Conservation (phyloP, 2,113 vertebrate species). For the Xenus cinereus region DNA sequence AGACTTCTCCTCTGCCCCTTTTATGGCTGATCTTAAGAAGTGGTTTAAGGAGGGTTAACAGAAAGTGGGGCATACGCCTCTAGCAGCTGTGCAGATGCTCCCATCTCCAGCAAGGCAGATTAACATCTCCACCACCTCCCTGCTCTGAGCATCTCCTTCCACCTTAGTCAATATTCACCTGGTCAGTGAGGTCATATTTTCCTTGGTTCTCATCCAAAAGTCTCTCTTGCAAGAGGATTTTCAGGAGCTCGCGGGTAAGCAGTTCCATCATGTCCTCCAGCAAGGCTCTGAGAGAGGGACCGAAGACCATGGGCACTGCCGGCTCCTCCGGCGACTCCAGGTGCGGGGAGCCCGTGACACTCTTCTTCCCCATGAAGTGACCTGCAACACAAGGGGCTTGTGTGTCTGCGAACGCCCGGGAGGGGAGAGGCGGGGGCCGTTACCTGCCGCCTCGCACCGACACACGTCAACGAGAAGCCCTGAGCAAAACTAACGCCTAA, state of each 20-base stretch:
- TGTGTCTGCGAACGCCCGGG: rapidly evolving
- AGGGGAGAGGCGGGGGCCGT: too few species aligned
- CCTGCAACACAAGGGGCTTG: slow-evolving; percentile 58
- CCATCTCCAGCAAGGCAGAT: not conserved
- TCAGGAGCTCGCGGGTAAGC: slow-evolving; percentile 77
- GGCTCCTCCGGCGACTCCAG: slow-evolving; percentile 49
- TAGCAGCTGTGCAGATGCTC: not conserved
- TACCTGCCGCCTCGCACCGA: rapidly evolving
- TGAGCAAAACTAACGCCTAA: rapidly evolving
- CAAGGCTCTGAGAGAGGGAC: slow-evolving; percentile 38
- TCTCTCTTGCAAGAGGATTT: slow-evolving; percentile 69
- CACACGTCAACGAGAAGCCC: rapidly evolving
- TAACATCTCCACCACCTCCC: not conserved
- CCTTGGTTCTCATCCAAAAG: slow-evolving; percentile 66
- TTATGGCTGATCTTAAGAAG: not conserved
- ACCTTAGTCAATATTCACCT: slow-evolving; percentile 69
- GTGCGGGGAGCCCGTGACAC: slow-evolving; percentile 58
- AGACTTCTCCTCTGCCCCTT: not conserved
- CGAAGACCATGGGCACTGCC: not conserved
- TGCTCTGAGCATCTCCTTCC: not conserved
- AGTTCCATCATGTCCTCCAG: slow-evolving; percentile 68
- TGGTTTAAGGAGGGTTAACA: not conserved
- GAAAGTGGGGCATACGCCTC: not conserved
- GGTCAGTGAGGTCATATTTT: slow-evolving; percentile 37
- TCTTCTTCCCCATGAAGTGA: slow-evolving; percentile 97